These are phyloP conservation scores for Drosophila sechellia DNA, from an alignment of 1,140 invertebrate species.

Conservation along the genomic window DNA sequence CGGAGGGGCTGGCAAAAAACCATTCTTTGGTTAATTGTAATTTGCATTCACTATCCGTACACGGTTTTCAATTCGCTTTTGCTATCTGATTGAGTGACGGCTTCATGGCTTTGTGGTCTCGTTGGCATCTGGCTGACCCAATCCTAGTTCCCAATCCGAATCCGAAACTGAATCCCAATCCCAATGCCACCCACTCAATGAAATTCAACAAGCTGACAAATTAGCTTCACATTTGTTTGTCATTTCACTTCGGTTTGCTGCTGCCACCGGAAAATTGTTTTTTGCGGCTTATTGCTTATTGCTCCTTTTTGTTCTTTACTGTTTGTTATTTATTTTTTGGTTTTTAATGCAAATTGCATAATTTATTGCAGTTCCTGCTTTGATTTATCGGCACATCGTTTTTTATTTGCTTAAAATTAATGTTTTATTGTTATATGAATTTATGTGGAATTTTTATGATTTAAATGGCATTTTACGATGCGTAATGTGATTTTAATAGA, in stretches of 20 bases:
- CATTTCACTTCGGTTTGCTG: conserved; percentile 54
- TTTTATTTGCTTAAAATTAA: conserved; percentile 54
- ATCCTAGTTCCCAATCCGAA: not conserved
- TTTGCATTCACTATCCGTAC: conserved; percentile 33
- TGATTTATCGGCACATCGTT: conserved; percentile 58
- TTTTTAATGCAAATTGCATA: conserved; percentile 72
- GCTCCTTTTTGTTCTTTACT: conserved; percentile 20
- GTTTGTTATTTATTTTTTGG: conserved; percentile 63
- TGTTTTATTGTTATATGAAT: conserved; percentile 39
- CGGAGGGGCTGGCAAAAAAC: conserved; percentile 19
- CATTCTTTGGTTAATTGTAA: conserved; percentile 63
- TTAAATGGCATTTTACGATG: conserved; percentile 62
- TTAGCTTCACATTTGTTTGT: conserved; percentile 73
- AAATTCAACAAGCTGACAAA: conserved; percentile 61
- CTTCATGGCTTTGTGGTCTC: conserved; percentile 43
- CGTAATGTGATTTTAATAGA: conserved; percentile 60
- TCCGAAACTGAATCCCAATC: no score
- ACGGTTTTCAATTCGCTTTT: conserved; percentile 56
- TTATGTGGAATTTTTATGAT: conserved; percentile 44
- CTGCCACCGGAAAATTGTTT: conserved; percentile 29
- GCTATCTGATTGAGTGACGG: conserved; percentile 68
- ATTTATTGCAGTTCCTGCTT: conserved; percentile 63
- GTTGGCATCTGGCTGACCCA: conserved; percentile 4
- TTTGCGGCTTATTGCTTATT: conserved; percentile 30
- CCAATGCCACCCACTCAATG: conserved; percentile 12